These are phyloP conservation scores for Asobara japonica DNA, from an alignment of 1,140 invertebrate genomes.

Conservation along the genomic window DNA sequence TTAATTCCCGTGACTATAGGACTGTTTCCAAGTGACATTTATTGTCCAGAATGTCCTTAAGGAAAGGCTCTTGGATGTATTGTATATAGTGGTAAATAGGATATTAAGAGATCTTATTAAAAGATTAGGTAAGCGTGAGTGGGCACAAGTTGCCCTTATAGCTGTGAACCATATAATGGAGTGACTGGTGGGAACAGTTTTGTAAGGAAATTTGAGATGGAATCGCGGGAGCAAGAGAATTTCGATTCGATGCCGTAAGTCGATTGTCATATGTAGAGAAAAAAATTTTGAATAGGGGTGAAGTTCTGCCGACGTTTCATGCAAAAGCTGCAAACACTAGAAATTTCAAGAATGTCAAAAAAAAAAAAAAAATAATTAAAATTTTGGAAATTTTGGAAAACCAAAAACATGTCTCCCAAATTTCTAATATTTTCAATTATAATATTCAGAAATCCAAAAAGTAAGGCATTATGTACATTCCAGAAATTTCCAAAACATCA, in stretches of 20 bases:
- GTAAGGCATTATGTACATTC: no score
- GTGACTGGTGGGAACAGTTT: not conserved
- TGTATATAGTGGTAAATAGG: not conserved
- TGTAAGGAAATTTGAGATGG: not conserved
- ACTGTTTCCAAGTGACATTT: not conserved
- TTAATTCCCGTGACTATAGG: not conserved
- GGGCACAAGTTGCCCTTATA: not conserved
- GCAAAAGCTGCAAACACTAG: no score
- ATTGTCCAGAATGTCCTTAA: not conserved
- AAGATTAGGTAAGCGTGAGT: not conserved
- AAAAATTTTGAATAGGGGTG: no score
- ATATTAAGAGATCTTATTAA: slow-evolving; percentile 4
- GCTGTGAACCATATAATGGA: not conserved
- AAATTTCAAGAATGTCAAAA: no score
- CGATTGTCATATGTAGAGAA: no score
- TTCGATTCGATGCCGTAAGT: not conserved
- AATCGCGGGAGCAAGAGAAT: not conserved
- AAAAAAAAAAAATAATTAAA: no score
- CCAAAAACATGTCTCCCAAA: no score
- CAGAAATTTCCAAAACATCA: no score
- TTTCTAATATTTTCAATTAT: no score
- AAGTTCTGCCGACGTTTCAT: no score
- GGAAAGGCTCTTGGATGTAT: not conserved
- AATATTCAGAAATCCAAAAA: no score
- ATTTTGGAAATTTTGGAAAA: no score